phyloP scores from a whole-genome alignment of 2,113 vertebrate species.

The Butorides virescens region DNA sequence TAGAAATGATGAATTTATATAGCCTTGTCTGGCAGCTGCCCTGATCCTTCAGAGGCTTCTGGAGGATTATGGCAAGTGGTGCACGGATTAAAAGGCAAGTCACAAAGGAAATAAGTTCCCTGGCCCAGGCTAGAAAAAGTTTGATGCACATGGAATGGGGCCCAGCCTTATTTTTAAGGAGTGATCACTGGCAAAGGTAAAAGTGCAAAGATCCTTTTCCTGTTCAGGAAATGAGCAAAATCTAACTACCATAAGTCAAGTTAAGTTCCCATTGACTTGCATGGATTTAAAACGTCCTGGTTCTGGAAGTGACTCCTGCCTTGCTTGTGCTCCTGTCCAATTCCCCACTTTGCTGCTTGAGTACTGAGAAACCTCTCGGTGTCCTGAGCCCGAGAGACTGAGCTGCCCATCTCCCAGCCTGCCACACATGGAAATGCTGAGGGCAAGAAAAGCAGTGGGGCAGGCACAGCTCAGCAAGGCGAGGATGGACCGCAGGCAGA shows the following conservation, averaged over 20 bases:
- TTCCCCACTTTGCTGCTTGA: not conserved
- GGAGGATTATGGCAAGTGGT: not conserved
- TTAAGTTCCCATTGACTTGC: not conserved
- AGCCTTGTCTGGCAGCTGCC: not conserved
- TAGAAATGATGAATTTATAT: not conserved
- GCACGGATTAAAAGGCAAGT: not conserved
- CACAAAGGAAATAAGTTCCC: not conserved
- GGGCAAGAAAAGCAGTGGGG: not conserved
- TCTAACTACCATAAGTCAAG: accelerated
- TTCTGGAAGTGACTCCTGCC: not conserved
- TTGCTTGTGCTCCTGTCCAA: not conserved
- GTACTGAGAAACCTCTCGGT: accelerated
- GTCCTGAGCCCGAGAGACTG: not conserved
- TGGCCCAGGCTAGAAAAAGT: not conserved
- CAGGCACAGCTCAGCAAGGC: not conserved
- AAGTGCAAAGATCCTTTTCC: not conserved
- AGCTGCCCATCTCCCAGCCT: not conserved
- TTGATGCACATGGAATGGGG: not conserved
- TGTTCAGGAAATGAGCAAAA: not conserved
- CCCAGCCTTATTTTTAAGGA: not conserved
- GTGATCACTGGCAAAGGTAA: not conserved
- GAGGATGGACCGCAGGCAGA: not conserved
- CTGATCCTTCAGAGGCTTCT: not conserved
- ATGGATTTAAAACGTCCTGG: not conserved
- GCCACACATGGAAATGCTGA: accelerated